These are phyloP conservation scores for Bilobella aurantiaca DNA, from an alignment of 1,140 invertebrate species.

Conservation along the genomic window DNA sequence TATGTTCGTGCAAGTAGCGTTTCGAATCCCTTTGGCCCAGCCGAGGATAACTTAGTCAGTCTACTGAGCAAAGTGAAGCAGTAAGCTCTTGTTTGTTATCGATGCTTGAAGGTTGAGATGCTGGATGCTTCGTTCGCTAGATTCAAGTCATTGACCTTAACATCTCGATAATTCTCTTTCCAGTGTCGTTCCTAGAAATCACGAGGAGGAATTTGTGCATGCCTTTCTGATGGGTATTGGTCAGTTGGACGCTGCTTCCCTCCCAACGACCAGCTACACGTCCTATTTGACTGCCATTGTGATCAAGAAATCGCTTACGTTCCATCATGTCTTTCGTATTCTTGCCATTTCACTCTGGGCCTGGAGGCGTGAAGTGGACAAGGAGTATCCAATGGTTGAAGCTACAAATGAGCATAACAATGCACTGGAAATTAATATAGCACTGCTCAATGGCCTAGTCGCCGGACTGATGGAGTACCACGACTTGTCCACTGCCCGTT, in stretches of 20 bases:
- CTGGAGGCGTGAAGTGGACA: slow-evolving; percentile 21
- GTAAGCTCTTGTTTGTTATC: slow-evolving; percentile 2
- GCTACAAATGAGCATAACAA: slow-evolving; percentile 9
- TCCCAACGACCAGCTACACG: slow-evolving; percentile 5
- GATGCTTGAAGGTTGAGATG: too few species aligned
- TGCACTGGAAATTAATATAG: slow-evolving; percentile 5
- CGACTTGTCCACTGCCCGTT: slow-evolving; percentile 19
- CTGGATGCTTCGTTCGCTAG: too few species aligned
- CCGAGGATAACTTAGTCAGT: slow-evolving; percentile 26
- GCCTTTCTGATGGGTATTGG: slow-evolving; percentile 19
- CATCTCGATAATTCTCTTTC: too few species aligned
- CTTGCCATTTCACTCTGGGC: slow-evolving; percentile 26
- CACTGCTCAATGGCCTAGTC: slow-evolving; percentile 12
- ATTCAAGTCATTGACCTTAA: too few species aligned
- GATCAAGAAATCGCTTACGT: slow-evolving; percentile 16
- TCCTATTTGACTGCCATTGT: slow-evolving; percentile 11
- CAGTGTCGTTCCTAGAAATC: slow-evolving; percentile 7
- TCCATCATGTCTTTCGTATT: slow-evolving; percentile 23
- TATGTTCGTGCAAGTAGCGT: slow-evolving; percentile 26
- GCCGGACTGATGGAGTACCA: slow-evolving; percentile 22
- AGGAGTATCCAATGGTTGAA: not conserved
- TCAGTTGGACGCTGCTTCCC: slow-evolving; percentile 10
- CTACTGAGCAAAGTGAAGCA: slow-evolving; percentile 12
- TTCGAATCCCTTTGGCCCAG: slow-evolving; percentile 19
- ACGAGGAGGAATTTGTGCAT: slow-evolving; percentile 21